Evolutionary conservation across 1,140 invertebrate species (phyloP), one percentile per base, ranked within the genome.

Genomic region (Aplysia californica): DNA sequence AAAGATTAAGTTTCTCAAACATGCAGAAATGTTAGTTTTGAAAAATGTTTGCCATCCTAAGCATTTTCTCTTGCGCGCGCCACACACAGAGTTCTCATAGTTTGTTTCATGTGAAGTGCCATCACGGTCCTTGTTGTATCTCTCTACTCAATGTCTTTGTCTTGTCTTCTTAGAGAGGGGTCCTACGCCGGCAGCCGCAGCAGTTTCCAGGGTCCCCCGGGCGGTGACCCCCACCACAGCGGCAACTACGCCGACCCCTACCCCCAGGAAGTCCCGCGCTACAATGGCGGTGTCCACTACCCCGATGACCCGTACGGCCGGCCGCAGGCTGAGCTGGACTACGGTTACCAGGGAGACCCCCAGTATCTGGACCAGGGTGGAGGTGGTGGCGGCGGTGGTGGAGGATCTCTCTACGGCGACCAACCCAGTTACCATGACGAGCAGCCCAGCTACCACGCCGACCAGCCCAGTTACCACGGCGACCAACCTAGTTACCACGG

Each of bases 161-260:
- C 15, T 76, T 75, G 10, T 71, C 10, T 66, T 29, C 72, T 67
- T 74, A 79, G 82, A 80, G 69, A 79, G 58, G 70, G 66, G 21
- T 70, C 77, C 56, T 79, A 82, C 59, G 68, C 80, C 66, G 79
- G 79, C 61, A 80, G 76, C 44, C 76, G 79, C 33, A 74, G 76
- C 41, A 82, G 77, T 75, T 80, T 80, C 59, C 75, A 79, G 39
- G 75, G 61, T 1, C 69, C 78, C 23, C 50, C 69, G 10, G 78
- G 78, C 50, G 68, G 31, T 31, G 75, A 59, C 1, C 69, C 80
- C n/a, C 70, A 69, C 26, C 59, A 73, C 35, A 59, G 78, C 58
- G 77, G 75, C 21, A 71, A 76, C 55, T 84, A 83, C 72, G 80
- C 73, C 67, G 82, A 84, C 31, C 81, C 66, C 15, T 76, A 78